Evolutionary conservation across 1,140 invertebrate species (phyloP), one percentile per base, ranked within the genome.

Genomic region (Megalonaias nervosa): DNA sequence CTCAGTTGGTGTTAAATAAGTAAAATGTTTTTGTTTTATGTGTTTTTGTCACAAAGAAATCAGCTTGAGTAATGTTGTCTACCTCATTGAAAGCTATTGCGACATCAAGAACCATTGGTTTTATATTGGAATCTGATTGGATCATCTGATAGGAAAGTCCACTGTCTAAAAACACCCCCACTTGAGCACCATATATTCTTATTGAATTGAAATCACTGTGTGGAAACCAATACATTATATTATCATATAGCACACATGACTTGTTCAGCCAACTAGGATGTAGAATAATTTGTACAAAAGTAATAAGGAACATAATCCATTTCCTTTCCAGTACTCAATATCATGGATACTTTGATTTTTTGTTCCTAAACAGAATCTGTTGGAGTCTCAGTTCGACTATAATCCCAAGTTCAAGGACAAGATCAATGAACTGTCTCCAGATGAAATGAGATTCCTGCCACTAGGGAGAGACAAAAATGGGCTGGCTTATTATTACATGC

Each of bases 331-430:
- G 31, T n/a, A 31, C 26, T n/a, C n/a, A n/a, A 12, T 67, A 64
- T 61, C 38, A 56, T 57, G 5, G 60, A 26, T 66, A n/a, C 59
- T 57, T 59, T 92, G 56, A 75, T 92, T 92, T 21, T 48, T 48
- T 48, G 38, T 48, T 48, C 38, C 38, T 48, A 48, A 11, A 48
- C 87, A 98, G 96, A 93, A 95, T 87, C 91, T 99, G 65, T 91
- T 98, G 78, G 98, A 99, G 92, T 93, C 95, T 82, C 98, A 99
- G 90, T 99, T 99, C 92, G 97, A 99, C 87, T 93, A 93, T 80
- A 98, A 99, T 93, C 92, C 93, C 62, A 98, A 97, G 88, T 99
- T 99, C 90, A 98, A 99, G 90, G 94, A 94, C 82, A 95, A 97
- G 89, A 93, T 99, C 11, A 97, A 98, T 89, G 94, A 95, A 84